These are phyloP conservation scores for Pangasius larnaudii DNA, from an alignment of 2,797 vertebrate genomes.

Conservation along the genomic window DNA sequence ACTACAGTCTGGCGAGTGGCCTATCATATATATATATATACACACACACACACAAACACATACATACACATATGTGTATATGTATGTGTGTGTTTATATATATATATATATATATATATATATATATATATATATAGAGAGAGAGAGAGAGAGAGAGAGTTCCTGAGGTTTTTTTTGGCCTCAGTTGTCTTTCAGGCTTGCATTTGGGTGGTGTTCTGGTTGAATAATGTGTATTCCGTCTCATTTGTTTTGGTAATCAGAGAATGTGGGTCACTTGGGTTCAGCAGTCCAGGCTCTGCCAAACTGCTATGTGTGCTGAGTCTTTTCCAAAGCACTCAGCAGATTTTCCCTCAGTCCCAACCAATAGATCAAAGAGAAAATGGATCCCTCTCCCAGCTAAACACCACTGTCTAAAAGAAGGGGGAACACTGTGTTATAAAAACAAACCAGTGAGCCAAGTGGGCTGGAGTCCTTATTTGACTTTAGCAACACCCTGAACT, in stretches of 20 bases:
- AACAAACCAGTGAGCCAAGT: constrained; percentile 67
- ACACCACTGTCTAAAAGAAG: constrained; percentile 68
- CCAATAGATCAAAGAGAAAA: constrained; percentile 74
- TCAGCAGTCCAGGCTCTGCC: constrained; percentile 70
- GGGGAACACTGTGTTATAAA: constrained; percentile 70
- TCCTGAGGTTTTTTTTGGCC: constrained; percentile 57
- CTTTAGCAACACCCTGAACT: constrained; percentile 65
- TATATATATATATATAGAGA: constrained; percentile 19
- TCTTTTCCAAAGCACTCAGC: constrained; percentile 73
- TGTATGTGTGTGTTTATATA: background rate
- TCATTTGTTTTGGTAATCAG: constrained; percentile 73
- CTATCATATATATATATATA: background rate
- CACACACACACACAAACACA: no score
- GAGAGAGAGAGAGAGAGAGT: no score
- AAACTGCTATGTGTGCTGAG: constrained; percentile 79
- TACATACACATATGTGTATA: background rate
- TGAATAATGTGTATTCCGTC: constrained; percentile 70
- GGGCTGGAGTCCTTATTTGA: constrained; percentile 69
- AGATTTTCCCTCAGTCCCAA: constrained; percentile 70
- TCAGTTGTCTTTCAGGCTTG: constrained; percentile 42
- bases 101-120: background rate
- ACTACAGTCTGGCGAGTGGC: constrained; percentile 18
- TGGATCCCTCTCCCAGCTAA: constrained; percentile 70
- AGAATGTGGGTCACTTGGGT: constrained; percentile 84
- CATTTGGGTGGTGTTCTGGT: constrained; percentile 61